A percentile compares a stretch with the other conserved stretches of the same genome.
These are phyloP conservation scores for Todiramphus saurophagus DNA, from an alignment of 2,113 vertebrate genomes.

Conservation along the genomic window DNA sequence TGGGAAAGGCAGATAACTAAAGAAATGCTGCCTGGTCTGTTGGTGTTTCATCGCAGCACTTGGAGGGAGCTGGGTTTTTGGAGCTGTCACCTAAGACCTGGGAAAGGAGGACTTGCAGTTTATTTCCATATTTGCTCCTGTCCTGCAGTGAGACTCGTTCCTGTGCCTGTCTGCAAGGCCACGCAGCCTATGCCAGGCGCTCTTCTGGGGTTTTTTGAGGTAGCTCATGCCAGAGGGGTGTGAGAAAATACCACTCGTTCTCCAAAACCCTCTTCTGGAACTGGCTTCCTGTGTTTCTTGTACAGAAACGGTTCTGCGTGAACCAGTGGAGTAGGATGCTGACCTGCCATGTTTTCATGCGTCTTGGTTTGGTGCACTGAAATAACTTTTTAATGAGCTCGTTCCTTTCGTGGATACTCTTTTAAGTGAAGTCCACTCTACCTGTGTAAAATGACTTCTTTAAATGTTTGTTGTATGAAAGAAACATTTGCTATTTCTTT, in stretches of 20 bases:
- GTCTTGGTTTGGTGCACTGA: slow-evolving; percentile 70
- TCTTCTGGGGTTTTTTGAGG: neutral
- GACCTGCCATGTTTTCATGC: slow-evolving; percentile 9
- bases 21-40: neutral
- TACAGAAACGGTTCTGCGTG: neutral
- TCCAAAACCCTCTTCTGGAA: slow-evolving; percentile 28
- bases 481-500: slow-evolving; percentile 58
- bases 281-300: neutral
- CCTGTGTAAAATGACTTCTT: slow-evolving; percentile 53
- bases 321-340: neutral
- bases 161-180: neutral
- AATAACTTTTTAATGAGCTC: slow-evolving; percentile 55
- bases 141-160: neutral
- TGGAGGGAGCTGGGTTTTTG: neutral
- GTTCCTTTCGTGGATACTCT: slow-evolving; percentile 68
- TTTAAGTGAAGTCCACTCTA: slow-evolving; percentile 69
- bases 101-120: neutral
- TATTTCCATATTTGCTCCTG: neutral
- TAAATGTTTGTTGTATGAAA: slow-evolving; percentile 54
- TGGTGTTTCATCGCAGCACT: neutral
- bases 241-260: neutral
- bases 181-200: neutral
- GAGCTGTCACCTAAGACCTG: neutral
- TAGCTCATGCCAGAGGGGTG: neutral
- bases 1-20: neutral